Conservation (phyloP, 2,113 vertebrate species). For the Piaya cayana region DNA sequence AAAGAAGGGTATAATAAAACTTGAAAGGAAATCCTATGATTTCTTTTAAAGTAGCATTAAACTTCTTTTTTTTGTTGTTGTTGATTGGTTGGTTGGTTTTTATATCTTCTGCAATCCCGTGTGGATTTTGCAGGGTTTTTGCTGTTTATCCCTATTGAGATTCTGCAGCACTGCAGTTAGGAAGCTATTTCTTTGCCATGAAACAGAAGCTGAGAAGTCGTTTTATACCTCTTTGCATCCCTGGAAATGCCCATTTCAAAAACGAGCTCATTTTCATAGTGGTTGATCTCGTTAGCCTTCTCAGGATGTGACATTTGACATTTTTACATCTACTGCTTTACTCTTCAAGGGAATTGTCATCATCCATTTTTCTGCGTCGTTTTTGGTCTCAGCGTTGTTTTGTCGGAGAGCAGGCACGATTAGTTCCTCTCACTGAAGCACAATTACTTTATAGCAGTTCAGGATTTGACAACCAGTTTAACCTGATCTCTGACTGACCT, state of each 20-base stretch:
- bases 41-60: background rate
- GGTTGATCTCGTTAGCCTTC: background rate
- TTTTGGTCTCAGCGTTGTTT: background rate
- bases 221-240: background rate
- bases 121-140: background rate
- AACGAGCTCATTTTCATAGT: background rate
- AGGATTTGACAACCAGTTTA: background rate
- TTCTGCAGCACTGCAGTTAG: slow-evolving; percentile 7
- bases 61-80: too few species aligned
- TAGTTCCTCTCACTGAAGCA: background rate
- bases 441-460: slow-evolving; percentile 18
- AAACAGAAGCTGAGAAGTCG: background rate
- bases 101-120: background rate
- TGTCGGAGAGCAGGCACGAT: background rate
- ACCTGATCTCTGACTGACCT: background rate
- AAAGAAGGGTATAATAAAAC: slow-evolving; percentile 21
- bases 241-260: background rate
- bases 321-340: background rate
- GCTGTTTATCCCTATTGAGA: background rate
- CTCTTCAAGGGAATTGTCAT: background rate
- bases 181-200: background rate
- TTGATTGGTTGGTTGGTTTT: background rate
- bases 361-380: background rate
- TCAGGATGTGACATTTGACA: background rate
- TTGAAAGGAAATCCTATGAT: background rate